Percentiles rank a stretch among this genome's conserved stretches.
These are phyloP conservation scores for Pachypeltis micranthus DNA, from an alignment of 1,140 invertebrate species.

Conservation along the genomic window DNA sequence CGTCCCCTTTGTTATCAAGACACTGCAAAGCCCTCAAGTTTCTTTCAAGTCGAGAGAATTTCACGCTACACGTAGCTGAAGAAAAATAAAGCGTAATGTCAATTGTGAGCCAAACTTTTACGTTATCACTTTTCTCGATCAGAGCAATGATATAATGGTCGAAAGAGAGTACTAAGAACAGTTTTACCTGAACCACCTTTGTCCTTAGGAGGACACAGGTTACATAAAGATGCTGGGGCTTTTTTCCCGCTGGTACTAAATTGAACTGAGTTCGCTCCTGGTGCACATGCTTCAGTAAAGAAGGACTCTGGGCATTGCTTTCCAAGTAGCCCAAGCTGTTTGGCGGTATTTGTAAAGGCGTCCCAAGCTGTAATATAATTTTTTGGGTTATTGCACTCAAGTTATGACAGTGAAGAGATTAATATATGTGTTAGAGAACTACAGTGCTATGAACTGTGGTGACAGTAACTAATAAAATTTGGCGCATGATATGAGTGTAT, in stretches of 20 bases:
- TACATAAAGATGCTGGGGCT: neutral
- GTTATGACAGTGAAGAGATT: no score
- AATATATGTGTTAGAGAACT: no score
- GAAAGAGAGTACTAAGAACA: no score
- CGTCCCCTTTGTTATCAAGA: conserved; percentile 4
- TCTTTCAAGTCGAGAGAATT: neutral
- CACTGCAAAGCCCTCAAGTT: conserved; percentile 7
- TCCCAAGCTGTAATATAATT: conserved; percentile 1
- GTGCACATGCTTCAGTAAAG: neutral
- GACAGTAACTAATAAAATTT: no score
- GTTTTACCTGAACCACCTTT: neutral
- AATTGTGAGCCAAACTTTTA: no score
- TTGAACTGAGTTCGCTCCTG: neutral
- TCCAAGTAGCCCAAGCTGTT: neutral
- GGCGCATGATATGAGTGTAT: no score
- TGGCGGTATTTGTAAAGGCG: neutral
- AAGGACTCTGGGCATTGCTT: conserved; percentile 1
- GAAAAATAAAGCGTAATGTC: neutral
- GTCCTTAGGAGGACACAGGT: neutral
- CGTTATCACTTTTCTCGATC: no score
- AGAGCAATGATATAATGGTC: no score
- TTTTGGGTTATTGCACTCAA: no score
- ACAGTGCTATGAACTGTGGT: no score
- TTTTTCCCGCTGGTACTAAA: neutral
- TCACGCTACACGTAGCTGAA: neutral